Evolutionary conservation across 2,888 invertebrate species (phyloP).

Genomic region (Balanococcus diminutus): DNA sequence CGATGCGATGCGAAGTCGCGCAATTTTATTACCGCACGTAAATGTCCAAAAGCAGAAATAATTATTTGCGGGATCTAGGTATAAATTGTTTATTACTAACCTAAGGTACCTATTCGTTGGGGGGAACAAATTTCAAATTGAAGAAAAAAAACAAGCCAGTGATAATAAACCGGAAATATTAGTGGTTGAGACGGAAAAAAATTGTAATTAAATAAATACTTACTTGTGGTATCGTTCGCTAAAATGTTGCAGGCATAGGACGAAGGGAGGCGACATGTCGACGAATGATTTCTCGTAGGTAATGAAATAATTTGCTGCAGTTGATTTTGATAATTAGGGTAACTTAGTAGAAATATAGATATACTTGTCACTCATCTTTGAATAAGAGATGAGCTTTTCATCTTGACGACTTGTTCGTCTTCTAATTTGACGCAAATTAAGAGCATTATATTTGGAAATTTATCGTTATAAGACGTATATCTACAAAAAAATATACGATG

Average conservation of each 20-base stretch:
- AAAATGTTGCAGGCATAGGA: too few species aligned
- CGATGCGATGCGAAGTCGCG: too few species aligned
- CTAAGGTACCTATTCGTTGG: neutral
- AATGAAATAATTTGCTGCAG: too few species aligned
- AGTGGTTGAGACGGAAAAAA: neutral
- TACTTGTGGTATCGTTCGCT: too few species aligned
- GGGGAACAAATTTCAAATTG: neutral
- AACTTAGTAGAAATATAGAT: too few species aligned
- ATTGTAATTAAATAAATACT: too few species aligned
- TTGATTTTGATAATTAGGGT: too few species aligned
- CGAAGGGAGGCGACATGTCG: too few species aligned
- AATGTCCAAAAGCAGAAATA: neutral
- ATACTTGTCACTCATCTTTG: too few species aligned
- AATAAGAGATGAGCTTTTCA: neutral
- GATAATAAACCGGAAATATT: neutral
- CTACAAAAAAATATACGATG: too few species aligned
- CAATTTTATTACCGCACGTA: neutral
- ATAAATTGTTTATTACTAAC: neutral
- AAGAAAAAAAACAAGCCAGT: neutral
- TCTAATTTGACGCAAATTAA: neutral
- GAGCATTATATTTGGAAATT: neutral
- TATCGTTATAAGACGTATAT: too few species aligned
- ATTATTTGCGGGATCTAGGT: slow-evolving; percentile 3
- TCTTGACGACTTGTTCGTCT: neutral
- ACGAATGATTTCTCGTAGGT: too few species aligned